Evolutionary conservation across 2,797 vertebrate species (phyloP).

Genomic region (Moxostoma hubbsi): DNA sequence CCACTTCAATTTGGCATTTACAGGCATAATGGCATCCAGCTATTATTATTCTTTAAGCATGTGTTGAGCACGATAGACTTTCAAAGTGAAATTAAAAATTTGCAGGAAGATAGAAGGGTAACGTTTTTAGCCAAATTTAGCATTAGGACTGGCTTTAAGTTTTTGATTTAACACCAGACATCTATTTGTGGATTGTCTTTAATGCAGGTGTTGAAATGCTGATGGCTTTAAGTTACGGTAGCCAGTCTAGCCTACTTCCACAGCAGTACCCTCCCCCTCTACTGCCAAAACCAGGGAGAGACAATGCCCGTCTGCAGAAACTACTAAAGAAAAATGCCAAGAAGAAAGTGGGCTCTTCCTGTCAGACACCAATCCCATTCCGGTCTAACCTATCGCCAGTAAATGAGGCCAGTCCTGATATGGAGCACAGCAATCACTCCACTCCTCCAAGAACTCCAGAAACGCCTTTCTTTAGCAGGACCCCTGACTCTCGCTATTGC

Average conservation of each 20-base stretch:
- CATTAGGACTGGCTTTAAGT: background rate
- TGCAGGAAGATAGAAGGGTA: background rate
- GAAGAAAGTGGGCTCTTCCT: slow-evolving; percentile 74
- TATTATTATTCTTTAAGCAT: background rate
- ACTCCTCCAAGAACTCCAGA: slow-evolving; percentile 76
- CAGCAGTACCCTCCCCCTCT: slow-evolving; percentile 83
- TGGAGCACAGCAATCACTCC: slow-evolving; percentile 79
- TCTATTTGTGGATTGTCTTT: slow-evolving; percentile 36
- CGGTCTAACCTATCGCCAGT: slow-evolving; percentile 89
- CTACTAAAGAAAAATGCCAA: slow-evolving; percentile 87
- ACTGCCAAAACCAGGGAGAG: slow-evolving; percentile 89
- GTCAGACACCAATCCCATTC: slow-evolving; percentile 79
- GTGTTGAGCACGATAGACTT: background rate
- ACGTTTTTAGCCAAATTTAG: slow-evolving; percentile 1
- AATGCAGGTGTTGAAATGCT: slow-evolving; percentile 77
- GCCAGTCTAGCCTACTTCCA: slow-evolving; percentile 66
- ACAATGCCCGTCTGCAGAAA: slow-evolving; percentile 88
- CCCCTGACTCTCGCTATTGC: slow-evolving; percentile 59
- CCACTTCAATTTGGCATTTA: too few species aligned
- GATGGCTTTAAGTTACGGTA: slow-evolving; percentile 77
- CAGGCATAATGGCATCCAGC: background rate
- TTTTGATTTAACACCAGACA: slow-evolving; percentile 18
- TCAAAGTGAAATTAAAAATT: background rate
- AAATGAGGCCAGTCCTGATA: slow-evolving; percentile 88
- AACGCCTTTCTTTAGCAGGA: slow-evolving; percentile 59